These are phyloP conservation scores for Dipodomys spectabilis DNA, from an alignment of 2,113 vertebrate genomes.

Conservation along the genomic window DNA sequence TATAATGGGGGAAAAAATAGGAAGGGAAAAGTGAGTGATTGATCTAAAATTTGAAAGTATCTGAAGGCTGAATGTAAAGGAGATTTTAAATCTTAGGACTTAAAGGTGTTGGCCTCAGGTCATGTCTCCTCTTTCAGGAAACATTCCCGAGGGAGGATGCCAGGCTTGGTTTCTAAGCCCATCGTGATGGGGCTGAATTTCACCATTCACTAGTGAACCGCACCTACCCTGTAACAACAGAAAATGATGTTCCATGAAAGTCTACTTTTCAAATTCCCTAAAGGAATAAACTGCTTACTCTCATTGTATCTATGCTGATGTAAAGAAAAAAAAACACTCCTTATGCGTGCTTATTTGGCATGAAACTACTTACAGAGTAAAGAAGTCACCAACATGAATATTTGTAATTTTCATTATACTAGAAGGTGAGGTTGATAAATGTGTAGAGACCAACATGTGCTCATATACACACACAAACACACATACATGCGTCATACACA, in stretches of 20 bases:
- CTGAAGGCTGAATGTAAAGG: slow-evolving; percentile 23
- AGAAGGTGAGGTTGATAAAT: neutral
- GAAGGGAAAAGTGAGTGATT: slow-evolving; percentile 83
- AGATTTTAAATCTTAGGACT: slow-evolving; percentile 6
- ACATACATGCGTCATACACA: neutral
- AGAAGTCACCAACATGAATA: neutral
- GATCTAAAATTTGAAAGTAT: slow-evolving; percentile 67
- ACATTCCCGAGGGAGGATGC: neutral
- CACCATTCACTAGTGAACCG: fast-evolving
- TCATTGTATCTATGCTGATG: neutral
- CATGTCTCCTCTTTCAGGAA: neutral
- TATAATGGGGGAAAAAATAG: slow-evolving; percentile 83
- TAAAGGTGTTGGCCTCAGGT: neutral
- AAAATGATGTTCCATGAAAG: neutral
- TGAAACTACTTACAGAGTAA: neutral
- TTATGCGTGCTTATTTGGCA: neutral
- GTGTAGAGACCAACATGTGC: neutral
- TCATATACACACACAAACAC: neutral
- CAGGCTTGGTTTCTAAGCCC: neutral
- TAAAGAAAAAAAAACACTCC: neutral
- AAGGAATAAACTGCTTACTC: neutral
- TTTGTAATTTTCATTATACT: neutral
- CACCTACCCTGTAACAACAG: neutral
- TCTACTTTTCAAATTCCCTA: neutral
- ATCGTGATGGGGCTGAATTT: fast-evolving